Percentiles rank a stretch among this genome's conserved stretches.
These are phyloP conservation scores for Furcula furcula DNA, from an alignment of 2,888 invertebrate species.

Conservation along the genomic window DNA sequence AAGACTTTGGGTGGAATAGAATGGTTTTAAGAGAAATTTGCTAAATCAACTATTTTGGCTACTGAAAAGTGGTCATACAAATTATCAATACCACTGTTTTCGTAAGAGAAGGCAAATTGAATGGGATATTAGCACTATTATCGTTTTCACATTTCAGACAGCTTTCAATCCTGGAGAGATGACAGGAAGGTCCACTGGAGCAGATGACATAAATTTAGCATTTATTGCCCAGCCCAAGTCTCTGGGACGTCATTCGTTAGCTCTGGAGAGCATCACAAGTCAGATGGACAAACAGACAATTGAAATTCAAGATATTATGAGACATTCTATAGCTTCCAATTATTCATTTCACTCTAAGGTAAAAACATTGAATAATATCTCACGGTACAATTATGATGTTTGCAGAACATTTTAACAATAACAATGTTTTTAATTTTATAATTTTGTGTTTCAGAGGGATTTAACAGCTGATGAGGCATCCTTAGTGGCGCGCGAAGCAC, in stretches of 20 bases:
- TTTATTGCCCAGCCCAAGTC: constrained; percentile 16
- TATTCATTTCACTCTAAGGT: constrained; percentile 70
- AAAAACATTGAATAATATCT: constrained; percentile 1
- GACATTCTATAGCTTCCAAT: constrained; percentile 66
- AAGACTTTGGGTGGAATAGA: too few species aligned
- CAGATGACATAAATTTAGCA: constrained; percentile 47
- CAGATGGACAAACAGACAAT: constrained; percentile 62
- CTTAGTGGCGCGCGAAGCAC: constrained; percentile 54
- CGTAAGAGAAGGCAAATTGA: too few species aligned
- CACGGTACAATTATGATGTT: background rate
- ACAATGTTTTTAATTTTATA: background rate
- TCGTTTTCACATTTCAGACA: constrained; percentile 51
- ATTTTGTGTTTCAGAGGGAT: constrained; percentile 53
- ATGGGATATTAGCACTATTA: too few species aligned
- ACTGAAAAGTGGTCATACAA: too few species aligned
- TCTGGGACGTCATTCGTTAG: constrained; percentile 50
- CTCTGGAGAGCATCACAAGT: constrained; percentile 48
- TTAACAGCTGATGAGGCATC: constrained; percentile 68
- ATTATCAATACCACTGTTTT: too few species aligned
- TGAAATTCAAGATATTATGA: constrained; percentile 62
- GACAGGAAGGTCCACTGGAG: constrained; percentile 68
- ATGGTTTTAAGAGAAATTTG: too few species aligned
- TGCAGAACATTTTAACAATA: background rate
- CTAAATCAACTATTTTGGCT: too few species aligned
- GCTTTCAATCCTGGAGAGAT: constrained; percentile 70